Base-by-base conservation (phyloP, 2,113 vertebrate genomes). In the Osmerus mordax region DNA sequence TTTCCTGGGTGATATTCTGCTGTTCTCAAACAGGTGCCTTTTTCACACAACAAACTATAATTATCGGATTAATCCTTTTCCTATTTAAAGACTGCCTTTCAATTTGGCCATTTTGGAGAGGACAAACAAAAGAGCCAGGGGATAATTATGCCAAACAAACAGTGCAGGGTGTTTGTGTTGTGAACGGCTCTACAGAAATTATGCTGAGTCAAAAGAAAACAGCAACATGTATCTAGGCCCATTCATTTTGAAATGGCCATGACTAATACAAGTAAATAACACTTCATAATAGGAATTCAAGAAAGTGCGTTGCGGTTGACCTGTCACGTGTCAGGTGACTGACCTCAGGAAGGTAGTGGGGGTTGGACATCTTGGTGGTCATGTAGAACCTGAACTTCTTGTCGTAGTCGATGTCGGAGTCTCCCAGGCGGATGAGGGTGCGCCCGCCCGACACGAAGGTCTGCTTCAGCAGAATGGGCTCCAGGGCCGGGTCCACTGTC, bases 271-370 rank as follows among this genome's bases (percentile, higher is more conserved):
- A 47, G 12, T 47, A 47, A 47, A 47, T 47, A 4, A 36, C 32
- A 4, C 32, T 6, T 36, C 12, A 13, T 28, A 28, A 28, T 28
- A 28, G 2, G 65, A 21, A 18, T 11, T 23, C 29, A 9, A 25
- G 19, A 7, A 23, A 29, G 67, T 18, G 67, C 13, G 21, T 15
- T 62, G 29, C 23, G 29, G 36, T 32, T 14, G 9, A 41, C 8
- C n/a, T 8, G 3, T 12, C 28, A 56, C 25, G n/a, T 69, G 23
- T 61, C 5, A 55, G 16, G 0, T 68, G 61, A 55, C 80, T 62
- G 83, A 95, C 95, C 94, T 96, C 95, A 41, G 95, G 95, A 23
- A 96, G 88, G 79, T 96, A 96, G 81, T 95, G 95, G 8, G 95
- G 94, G 84, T 96, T 96, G 74, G 94, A 89, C 93, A 95, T 89